A percentile compares a stretch with the other conserved stretches of the same genome.
Evolutionary conservation across 2,888 invertebrate genomes (phyloP).

Genomic region (Tiliacea aurago): DNA sequence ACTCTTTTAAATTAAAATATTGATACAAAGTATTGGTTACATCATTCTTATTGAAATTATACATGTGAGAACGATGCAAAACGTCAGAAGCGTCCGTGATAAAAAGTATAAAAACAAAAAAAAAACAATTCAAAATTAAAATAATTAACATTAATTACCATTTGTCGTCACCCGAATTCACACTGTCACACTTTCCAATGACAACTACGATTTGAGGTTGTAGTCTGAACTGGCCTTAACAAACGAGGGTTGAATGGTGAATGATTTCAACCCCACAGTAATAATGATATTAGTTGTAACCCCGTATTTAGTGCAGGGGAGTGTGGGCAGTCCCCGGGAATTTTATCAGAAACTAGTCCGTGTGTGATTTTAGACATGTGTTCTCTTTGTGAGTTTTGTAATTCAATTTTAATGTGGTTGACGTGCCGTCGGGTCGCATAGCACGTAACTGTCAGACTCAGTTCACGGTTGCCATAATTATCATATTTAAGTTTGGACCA

Average conservation of each 20-base stretch:
- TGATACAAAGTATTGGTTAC: no score
- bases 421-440: neutral
- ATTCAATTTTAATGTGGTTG: conserved; percentile 41
- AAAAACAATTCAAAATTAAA: no score
- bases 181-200: neutral
- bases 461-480: neutral
- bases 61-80: no score
- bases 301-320: conserved; percentile 78
- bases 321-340: conserved; percentile 49
- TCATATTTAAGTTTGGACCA: neutral
- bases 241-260: conserved; percentile 71
- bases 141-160: no score
- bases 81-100: no score
- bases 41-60: no score
- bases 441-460: neutral
- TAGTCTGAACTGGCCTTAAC: conserved; percentile 62
- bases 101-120: no score
- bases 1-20: no score
- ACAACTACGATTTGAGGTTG: neutral
- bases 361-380: conserved; percentile 56
- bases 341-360: conserved; percentile 43
- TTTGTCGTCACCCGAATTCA: neutral
- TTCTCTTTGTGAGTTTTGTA: conserved; percentile 11
- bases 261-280: conserved; percentile 70
- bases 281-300: conserved; percentile 87